Evolutionary conservation across 2,797 vertebrate species (phyloP), one percentile per base, ranked within the genome.

Genomic region (Arnoldichthys spilopterus): DNA sequence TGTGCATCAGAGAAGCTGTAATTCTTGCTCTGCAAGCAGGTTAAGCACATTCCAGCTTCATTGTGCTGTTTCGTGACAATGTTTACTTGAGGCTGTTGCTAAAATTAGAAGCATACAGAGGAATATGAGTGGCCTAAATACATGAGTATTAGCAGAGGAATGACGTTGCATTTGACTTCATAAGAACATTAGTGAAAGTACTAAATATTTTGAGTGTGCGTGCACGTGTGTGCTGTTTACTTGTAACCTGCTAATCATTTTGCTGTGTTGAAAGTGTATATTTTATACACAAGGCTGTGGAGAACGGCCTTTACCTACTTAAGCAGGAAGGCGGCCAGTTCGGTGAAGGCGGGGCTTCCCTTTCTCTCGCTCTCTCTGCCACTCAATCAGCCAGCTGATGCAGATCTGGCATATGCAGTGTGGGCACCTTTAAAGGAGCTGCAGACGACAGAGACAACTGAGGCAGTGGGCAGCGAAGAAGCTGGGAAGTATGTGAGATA

Each of bases 51-150:
- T 72, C 67, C 61, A 56, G 26, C 49, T 45, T 20, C 13, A 24
- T 24, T 37, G 32, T 13, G 51, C 69, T 56, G 62, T 20, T 28
- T 53, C 24, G 59, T 47, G 61, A 63, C 30, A 28, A 49, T 22
- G 76, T 69, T 71, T 56, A 59, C 67, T 80, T 61, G 37, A 62
- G 49, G 72, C 30, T 67, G 72, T 37, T 64, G 24, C 59, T 75
- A 75, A 80, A 80, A 80, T 67, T 59, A 70, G 20, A 59, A 59
- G n/a, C 47, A 37, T 30, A 66, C n/a, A 32, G 51, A 59, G 15
- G 67, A 34, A 67, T 75, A 72, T 16, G 24, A 64, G n/a, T 56
- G 61, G 77, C 61, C 67, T 79, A 67, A 79, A 80, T 80, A 80
- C 72, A 80, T 80, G 59, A 72, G 67, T 59, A 62, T 71, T 75